Evolutionary conservation across 53 echinoderm and acorn worm genomes (phyloP), one percentile per base, ranked within the genome.

Genomic region (Crossaster papposus): DNA sequence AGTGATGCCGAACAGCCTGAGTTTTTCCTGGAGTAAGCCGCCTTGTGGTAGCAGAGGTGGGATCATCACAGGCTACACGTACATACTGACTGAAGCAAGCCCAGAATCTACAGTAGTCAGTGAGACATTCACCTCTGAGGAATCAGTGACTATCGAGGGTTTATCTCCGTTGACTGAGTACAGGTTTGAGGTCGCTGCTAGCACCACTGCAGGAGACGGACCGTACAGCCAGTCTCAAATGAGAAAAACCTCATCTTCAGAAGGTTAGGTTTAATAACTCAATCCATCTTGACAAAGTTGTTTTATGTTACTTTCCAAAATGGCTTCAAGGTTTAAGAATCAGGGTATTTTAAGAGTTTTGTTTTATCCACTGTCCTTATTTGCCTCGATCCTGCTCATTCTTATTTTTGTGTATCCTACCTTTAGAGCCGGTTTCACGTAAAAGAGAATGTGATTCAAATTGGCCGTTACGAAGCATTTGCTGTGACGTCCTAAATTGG

Each of bases 111-210:
- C 18, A 30, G 44, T 37, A 36, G 24, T 50, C 77, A 24, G 17
- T 24, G 29, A 14, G 62, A 17, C 77, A 18, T 2, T 15, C 13
- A 78, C 65, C 10, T 58, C 88, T 64, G 64, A 54, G 23, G 15
- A 24, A 78, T 29, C 63, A 9, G 80, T 89, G 44, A 89, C 72
- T 24, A 80, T 94, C 12, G 1, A 54, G 14, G 44, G 86, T 54
- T 68, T 94, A 13, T 64, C 58, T 26, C 92, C 94, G 8, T 86
- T 65, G 29, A 85, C 94, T 38, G 73, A 85, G 2, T 94, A 94
- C 72, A 80, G 85, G 15, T 90, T 94, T 75, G 26, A 85, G 86
- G 90, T 94, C 22, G 37, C 75, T 68, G 94, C 94, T 17, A n/a
- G 6, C 23, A 94, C 77, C 24, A 54, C 14, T 50, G 30, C 10